Evolutionary conservation across 2,888 invertebrate species (phyloP), one percentile per base, ranked within the genome.

Genomic region (Phengaris arion): DNA sequence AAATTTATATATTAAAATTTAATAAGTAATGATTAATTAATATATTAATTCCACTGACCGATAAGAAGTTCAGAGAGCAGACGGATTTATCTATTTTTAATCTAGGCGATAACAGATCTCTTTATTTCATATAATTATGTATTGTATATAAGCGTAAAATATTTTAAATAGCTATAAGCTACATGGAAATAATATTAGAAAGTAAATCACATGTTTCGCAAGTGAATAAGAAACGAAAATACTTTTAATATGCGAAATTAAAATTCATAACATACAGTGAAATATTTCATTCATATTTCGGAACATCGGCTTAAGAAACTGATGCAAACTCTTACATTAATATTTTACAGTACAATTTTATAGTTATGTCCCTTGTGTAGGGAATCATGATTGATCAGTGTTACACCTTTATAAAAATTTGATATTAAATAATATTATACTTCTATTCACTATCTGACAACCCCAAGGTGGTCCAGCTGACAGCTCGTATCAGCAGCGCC

Each of bases 21-120:
- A 9, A 8, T 15, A 22, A 7, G 15, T 10, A 13, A 64, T 35
- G 6, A 35, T 35, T 64, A 35, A 64, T 64, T 64, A 64, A 64
- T 46, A 22, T 46, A 46, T 46, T 46, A 48, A 35, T 70, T 15
- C n/a, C 51, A 48, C 15, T 70, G 48, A 48, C 70, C 70, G 51
- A 70, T 70, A 70, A 51, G 70, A 51, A 15, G 12, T 70, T 70
- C 51, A 12, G 51, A 70, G 51, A 70, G 70, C 15, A 70, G 51
- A 70, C 51, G 6, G 48, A 48, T 6, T 48, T 70, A 51, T 48
- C 15, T 69, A 22, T 9, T 48, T 70, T 2, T 10, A 64, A 13
- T 22, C 22, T 48, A 70, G 15, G 6, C n/a, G 70, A 70, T 70
- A 51, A 48, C 70, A 51, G 70, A 15, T 12, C 35, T 64, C 7